Base-by-base conservation (phyloP, 2,888 invertebrate species). In the Atherix ibis region DNA sequence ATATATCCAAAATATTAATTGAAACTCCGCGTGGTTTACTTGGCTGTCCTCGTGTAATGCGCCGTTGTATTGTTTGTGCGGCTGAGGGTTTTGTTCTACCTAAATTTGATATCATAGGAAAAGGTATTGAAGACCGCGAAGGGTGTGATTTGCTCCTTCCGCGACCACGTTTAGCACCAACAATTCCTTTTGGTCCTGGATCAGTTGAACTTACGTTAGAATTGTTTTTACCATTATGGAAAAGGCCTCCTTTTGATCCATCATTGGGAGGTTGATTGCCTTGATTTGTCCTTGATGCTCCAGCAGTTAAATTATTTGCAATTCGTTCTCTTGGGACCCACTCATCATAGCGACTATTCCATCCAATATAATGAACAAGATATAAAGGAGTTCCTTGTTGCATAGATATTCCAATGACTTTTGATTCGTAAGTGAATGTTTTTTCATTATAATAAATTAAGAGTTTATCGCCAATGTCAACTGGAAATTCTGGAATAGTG, bases 261-360 rank as follows among this genome's bases (percentile, higher is more conserved):
- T 36, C 36, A 10, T 36, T 36, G 9, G 36, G 36, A n/a, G 36
- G 36, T 14, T 34, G 31, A 29, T 32, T 37, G 14, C 25, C 26
- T n/a, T n/a, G n/a, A n/a, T n/a, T n/a, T n/a, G n/a, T n/a, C n/a
- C n/a, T n/a, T 4, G 35, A 24, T 8, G 30, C 18, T 15, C 29
- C 46, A 15, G 46, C 47, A 6, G 82, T 82, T 30, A 85, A 71
- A 56, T 88, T 88, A 51, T 85, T 78, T 1, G 91, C 88, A 43
- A 95, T 88, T 34, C 91, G 71, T 43, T 77, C 77, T 18, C 80
- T 73, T 40, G 79, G 77, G 46, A 97, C 85, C 91, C 92, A 94
- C 61, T 97, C 97, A 58, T 98, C 97, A 58, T 97, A 97, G 37
- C 91, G 72, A 37, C 77, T 84, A 60, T 92, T 98, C 98, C 98